phyloP scores from a whole-genome alignment of 2,888 invertebrate genomes.

The Micoletzkya japonica region DNA sequence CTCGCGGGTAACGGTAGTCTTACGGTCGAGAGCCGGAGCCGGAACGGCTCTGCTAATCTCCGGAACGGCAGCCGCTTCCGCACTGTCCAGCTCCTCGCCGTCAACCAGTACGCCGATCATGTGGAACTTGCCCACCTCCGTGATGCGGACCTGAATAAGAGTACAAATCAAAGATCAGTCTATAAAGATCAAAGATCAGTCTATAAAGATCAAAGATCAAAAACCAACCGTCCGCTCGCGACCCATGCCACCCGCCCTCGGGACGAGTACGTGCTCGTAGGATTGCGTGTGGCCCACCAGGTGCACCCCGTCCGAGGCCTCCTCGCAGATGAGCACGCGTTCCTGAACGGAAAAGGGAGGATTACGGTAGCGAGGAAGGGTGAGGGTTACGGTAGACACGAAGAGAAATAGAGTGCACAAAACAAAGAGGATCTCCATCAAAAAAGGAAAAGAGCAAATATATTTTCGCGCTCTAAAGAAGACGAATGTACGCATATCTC shows the following conservation, averaged over 20 bases:
- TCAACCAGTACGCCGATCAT: constrained; percentile 57
- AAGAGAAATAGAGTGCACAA: background rate
- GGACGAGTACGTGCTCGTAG: constrained; percentile 78
- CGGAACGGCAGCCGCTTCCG: too few species aligned
- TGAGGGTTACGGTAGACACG: background rate
- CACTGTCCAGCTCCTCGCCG: too few species aligned
- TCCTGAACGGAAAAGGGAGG: constrained; percentile 5
- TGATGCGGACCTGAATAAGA: constrained; percentile 43
- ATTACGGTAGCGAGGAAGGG: background rate
- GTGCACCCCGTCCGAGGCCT: constrained; percentile 82
- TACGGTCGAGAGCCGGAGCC: too few species aligned
- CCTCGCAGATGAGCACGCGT: constrained; percentile 85
- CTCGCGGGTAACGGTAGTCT: too few species aligned
- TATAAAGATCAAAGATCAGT: background rate
- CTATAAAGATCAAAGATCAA: background rate
- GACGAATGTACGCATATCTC: background rate
- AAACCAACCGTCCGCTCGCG: constrained; percentile 13
- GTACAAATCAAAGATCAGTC: background rate
- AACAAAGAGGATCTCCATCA: background rate
- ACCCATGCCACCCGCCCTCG: constrained; percentile 19
- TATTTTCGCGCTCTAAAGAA: background rate
- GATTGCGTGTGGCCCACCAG: constrained; percentile 92
- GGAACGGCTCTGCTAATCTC: too few species aligned
- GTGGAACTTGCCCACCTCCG: constrained; percentile 54
- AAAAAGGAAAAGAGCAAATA: background rate